Evolutionary conservation across 2,113 vertebrate genomes (phyloP), one percentile per base, ranked within the genome.

Genomic region (Tautogolabrus adspersus): DNA sequence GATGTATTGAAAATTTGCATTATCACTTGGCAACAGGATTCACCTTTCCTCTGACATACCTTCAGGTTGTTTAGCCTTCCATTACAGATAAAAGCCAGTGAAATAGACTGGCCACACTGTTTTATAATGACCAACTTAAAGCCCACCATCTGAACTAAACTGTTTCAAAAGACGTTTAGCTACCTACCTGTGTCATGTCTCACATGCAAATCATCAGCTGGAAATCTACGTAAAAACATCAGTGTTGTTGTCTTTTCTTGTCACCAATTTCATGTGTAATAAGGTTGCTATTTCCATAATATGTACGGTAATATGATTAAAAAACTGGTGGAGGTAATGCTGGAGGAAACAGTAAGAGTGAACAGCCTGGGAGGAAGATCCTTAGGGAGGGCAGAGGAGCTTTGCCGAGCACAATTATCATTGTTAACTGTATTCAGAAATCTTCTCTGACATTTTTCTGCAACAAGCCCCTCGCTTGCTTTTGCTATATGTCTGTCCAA

Each of bases 1-100:
- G 5, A 64, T 56, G 34, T 59, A 62, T 75, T 69, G 11, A 59
- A 62, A 71, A 42, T 58, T 2, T 62, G 58, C 7, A 59, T 75
- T 84, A 66, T 79, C 42, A 40, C 64, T 49, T 66, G 42, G 57
- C 12, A 67, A 65, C 51, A 67, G 67, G 56, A 57, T 49, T 16
- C 46, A 51, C 74, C 8, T 7, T 47, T 56, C 23, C 51, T 71
- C 26, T 11, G 12, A 38, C 58, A 75, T 57, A 56, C 56, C 56
- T 65, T 58, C 51, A 59, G 47, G 56, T 73, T 54, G 37, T 58
- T 60, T 59, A 10, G 38, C 19, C 79, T 66, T 59, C 62, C 22
- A 42, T 75, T 55, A 59, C 58, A 62, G 46, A 71, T 65, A 0
- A 77, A 37, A 51, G 54, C n/a, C 26, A 19, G 19, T 51, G 19